Evolutionary conservation across 2,113 vertebrate species (phyloP).

Genomic region (Rynchops niger): DNA sequence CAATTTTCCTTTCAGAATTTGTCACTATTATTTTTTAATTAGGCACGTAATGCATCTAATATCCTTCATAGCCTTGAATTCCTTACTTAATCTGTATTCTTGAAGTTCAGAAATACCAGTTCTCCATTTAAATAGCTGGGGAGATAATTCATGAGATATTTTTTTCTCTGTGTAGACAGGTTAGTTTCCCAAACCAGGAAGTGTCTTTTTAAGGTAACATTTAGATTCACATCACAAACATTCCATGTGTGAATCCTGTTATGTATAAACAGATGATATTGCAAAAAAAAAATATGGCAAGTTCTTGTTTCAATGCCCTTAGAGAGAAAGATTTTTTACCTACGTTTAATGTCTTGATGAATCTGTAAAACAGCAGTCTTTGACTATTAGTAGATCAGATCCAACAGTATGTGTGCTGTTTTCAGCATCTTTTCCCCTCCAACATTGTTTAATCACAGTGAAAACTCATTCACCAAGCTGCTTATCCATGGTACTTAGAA

Average conservation of each 20-base stretch:
- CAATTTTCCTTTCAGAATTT: constrained; percentile 44
- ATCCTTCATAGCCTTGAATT: neutral
- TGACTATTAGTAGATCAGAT: neutral
- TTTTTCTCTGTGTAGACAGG: neutral
- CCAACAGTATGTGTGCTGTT: neutral
- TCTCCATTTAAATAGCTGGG: neutral
- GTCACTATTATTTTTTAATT: constrained; percentile 64
- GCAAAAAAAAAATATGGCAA: neutral
- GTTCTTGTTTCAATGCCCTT: neutral
- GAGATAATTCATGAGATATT: neutral
- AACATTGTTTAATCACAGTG: neutral
- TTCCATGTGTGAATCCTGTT: neutral
- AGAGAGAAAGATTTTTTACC: neutral
- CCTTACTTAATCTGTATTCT: neutral
- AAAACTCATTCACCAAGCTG: neutral
- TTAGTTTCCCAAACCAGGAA: neutral
- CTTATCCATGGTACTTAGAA: neutral
- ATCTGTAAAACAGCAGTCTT: neutral
- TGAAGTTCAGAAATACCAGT: neutral
- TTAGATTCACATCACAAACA: neutral
- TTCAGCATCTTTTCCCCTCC: neutral
- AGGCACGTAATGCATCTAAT: constrained; percentile 31
- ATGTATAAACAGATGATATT: neutral
- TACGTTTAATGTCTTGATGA: neutral
- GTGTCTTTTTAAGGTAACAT: neutral